Evolutionary conservation across 2,888 invertebrate species (phyloP).

Genomic region (Mythimna ferrago): DNA sequence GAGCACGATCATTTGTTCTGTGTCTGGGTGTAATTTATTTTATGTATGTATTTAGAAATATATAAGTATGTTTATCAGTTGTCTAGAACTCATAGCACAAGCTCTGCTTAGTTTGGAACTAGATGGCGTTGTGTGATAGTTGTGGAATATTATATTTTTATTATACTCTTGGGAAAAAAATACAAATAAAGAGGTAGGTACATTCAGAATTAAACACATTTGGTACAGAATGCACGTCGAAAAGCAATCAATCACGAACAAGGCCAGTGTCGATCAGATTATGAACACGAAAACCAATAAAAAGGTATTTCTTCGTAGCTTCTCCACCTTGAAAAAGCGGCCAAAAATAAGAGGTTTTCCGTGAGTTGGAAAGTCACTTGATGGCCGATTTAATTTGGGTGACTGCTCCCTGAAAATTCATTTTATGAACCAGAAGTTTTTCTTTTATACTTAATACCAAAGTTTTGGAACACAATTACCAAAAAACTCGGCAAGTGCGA

Average conservation of each 20-base stretch:
- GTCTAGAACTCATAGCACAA: too few relatives aligned
- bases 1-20: too few relatives aligned
- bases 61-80: too few relatives aligned
- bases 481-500: too few relatives aligned
- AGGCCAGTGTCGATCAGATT: neutral
- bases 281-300: conserved; percentile 9
- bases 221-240: neutral
- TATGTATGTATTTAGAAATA: too few relatives aligned
- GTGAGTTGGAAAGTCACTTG: neutral
- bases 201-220: neutral
- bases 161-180: too few relatives aligned
- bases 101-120: too few relatives aligned
- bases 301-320: conserved; percentile 15
- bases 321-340: conserved; percentile 17
- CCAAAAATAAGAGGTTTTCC: conserved; percentile 14
- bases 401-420: conserved; percentile 3
- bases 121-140: too few relatives aligned
- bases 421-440: neutral
- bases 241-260: neutral
- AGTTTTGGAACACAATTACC: neutral
- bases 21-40: too few relatives aligned
- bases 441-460: neutral
- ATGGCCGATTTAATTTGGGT: neutral
- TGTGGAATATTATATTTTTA: too few relatives aligned
- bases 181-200: too few relatives aligned